Base-by-base conservation (phyloP, 1,140 invertebrate genomes). In the Oryctes rhinoceros region DNA sequence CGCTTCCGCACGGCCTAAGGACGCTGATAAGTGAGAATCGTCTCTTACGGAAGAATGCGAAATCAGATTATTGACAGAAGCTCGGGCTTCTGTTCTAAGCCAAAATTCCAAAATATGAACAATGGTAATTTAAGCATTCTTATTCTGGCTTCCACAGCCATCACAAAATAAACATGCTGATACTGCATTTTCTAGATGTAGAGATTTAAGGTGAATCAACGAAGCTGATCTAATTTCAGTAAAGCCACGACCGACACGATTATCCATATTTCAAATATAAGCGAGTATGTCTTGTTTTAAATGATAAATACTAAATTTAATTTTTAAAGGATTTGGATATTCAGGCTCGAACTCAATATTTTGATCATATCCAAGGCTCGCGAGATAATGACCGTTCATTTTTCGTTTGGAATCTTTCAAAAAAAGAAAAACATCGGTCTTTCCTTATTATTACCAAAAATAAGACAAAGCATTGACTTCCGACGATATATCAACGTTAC, bases 21-120 rank as follows among this genome's bases (percentile, higher is more conserved):
- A 53, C 11, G 78, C 78, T 15, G 24, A 59, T n/a, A 79, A 71
- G 48, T 71, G 71, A 67, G 39, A 37, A 30, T 79, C 11, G 9
- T 59, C 78, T 18, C 78, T 30, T n/a, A 79, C 78, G n/a, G 78
- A 59, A 67, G 35, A 79, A 71, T 48, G 44, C 35, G 44, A 71
- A 44, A 18, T 37, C 53, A 67, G 15, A 47, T 65, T 39, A 20
- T 35, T 79, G 9, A 39, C 37, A 44, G 35, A 15, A 44, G n/a
- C 15, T 65, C 53, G 59, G 15, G 78, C 18, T 11, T 65, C 44
- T 7, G n/a, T 79, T 15, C 35, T 35, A 39, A 71, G 65, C 39
- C 78, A 76, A 15, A 35, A 76, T 35, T 6, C 35, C 39, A 79
- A 39, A 30, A 67, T 20, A 39, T 79, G 53, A 67, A 79, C 59